Evolutionary conservation across 2,888 invertebrate species (phyloP).

Genomic region (Scelioninae gen. 1): DNA sequence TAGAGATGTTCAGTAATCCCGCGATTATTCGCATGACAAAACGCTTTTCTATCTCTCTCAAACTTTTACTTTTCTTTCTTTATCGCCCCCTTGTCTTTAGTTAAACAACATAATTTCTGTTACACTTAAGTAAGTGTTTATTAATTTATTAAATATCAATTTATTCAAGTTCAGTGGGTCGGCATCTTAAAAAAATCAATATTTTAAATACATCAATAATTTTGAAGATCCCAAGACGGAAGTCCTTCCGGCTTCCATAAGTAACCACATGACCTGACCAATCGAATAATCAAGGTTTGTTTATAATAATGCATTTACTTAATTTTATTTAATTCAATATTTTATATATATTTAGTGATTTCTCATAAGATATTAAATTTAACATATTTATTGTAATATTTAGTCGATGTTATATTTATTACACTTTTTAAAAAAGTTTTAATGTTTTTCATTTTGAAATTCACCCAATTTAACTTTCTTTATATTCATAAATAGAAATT

Average conservation of each 20-base stretch:
- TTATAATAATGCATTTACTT: constrained; percentile 29
- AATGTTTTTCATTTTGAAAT: too few relatives aligned
- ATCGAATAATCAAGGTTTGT: constrained; percentile 75
- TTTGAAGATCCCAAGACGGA: constrained; percentile 73
- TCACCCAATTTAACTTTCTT: too few relatives aligned
- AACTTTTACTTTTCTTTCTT: constrained; percentile 48
- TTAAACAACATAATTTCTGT: constrained; percentile 11
- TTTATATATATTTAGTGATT: too few relatives aligned
- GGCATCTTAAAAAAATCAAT: constrained; percentile 36
- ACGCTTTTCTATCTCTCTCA: constrained; percentile 72
- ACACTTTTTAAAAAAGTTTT: too few relatives aligned
- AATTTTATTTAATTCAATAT: constrained; percentile 4
- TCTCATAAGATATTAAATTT: too few relatives aligned
- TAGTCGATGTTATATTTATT: too few relatives aligned
- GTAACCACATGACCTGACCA: constrained; percentile 74
- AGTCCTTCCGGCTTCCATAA: constrained; percentile 76
- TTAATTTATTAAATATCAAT: constrained; percentile 39
- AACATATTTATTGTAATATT: too few relatives aligned
- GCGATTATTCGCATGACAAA: constrained; percentile 81
- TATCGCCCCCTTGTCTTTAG: constrained; percentile 15
- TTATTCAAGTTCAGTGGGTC: constrained; percentile 41
- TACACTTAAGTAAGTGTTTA: constrained; percentile 19
- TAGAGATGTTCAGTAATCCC: constrained; percentile 80
- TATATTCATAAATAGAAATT: too few relatives aligned
- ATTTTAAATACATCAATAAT: too few relatives aligned